Percentiles rank a stretch among this genome's conserved stretches.
Conservation (phyloP, 2,888 invertebrate species). For the Euphydryas editha region DNA sequence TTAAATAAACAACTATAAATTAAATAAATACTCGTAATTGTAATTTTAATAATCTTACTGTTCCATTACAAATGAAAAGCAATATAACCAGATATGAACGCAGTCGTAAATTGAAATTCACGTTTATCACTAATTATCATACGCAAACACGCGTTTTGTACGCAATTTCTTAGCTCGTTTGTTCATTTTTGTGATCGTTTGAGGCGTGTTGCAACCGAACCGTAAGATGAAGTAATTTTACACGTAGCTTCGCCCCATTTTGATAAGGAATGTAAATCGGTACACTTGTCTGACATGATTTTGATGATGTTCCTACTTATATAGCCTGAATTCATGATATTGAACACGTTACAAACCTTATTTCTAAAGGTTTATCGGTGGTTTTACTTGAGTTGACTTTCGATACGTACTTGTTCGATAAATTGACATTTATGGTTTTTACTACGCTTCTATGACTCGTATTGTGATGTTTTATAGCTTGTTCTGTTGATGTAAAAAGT, state of each 20-base stretch:
- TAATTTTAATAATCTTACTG: conserved; percentile 1
- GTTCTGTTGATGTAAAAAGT: no score
- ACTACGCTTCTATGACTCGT: no score
- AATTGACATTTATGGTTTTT: no score
- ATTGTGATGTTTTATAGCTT: no score
- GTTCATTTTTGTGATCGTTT: conserved; percentile 25
- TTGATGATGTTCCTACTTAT: background rate
- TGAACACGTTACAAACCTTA: background rate
- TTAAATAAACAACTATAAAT: background rate
- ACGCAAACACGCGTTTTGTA: conserved; percentile 21
- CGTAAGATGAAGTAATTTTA: conserved; percentile 26
- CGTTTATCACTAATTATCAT: conserved; percentile 31
- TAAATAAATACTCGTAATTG: conserved; percentile 1
- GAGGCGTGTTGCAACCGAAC: conserved; percentile 12
- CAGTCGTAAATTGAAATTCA: conserved; percentile 31
- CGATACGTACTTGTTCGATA: no score
- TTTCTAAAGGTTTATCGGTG: background rate
- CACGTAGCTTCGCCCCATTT: conserved; percentile 18
- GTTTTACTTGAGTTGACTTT: no score
- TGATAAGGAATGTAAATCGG: conserved; percentile 25
- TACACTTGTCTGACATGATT: background rate
- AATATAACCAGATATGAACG: conserved; percentile 18
- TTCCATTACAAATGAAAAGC: conserved; percentile 15
- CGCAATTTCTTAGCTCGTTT: conserved; percentile 29
- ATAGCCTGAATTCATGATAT: background rate